Evolutionary conservation across 2,888 invertebrate genomes (phyloP), one percentile per base, ranked within the genome.

Genomic region (Geophilus truncorum): DNA sequence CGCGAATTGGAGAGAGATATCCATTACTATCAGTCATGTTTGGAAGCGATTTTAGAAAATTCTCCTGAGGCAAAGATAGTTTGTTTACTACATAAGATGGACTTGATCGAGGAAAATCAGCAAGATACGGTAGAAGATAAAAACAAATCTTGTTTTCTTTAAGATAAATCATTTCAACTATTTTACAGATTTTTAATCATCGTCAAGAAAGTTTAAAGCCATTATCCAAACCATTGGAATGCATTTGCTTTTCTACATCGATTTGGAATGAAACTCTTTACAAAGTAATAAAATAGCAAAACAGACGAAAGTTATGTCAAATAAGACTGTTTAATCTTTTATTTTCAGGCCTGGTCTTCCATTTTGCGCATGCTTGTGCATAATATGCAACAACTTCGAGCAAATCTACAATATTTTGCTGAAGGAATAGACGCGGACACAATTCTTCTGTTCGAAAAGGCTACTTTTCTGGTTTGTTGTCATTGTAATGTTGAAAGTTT

Each of bases 191-290:
- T 85, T 99, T 98, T 86, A 90, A 91, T 82, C 95, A 93, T 84
- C 90, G 97, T 78, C 95, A 96, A 87, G 94, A 94, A 83, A 97
- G 98, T 88, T 89, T 99, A 81, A 94, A 93, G 86, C 90, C 93
- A 82, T 89, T 97, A 82, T 97, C 97, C 0, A 92, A 93, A 85
- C 98, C 98, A 0, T 89, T 97, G 0, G 93, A 96, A 85, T 96
- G 97, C 86, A 96, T 95, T 1, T 98, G 98, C 87, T 99, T 98
- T 87, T 91, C 96, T 84, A 99, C 99, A 30, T 98, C 98, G 83
- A 99, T 99, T 87, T 99, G 99, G 99, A 98, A 99, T 89, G 99
- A 99, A 90, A 99, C 99, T 15, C 89, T 99, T 75, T 99, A 99
- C 88, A 94, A 95, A 86, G 91, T 90, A 85, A 83, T 81, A 75